Evolutionary conservation across 2,888 invertebrate genomes (phyloP), one percentile per base, ranked within the genome.

Genomic region (Acleris cristana): DNA sequence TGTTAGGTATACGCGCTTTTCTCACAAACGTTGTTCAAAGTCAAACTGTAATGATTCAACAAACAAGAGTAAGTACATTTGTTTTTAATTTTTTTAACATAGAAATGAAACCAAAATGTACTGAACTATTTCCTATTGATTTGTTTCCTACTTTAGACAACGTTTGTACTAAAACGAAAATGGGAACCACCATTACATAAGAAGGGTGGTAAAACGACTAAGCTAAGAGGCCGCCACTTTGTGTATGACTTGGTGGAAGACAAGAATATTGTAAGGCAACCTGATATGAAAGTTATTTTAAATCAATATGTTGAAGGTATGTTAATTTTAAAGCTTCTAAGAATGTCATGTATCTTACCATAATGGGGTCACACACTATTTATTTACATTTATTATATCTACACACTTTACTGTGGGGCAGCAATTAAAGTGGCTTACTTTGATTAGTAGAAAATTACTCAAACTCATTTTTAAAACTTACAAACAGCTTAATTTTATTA

Each of bases 241-340:
- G 91, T 96, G 51, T 98, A 97, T 83, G 96, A 97, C 65, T 77
- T 96, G 48, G 93, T 97, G 2, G 94, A 96, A 84, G 93, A 96
- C 79, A 95, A 95, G 30, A 87, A 89, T 72, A 30, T 84, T 0
- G 86, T 79, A 21, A 94, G 92, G 74, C 88, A 93, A 64, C 85
- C 94, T 30, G 90, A 94, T 59, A 79, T 97, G 8, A 94, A 95
- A 73, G 88, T 97, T 53, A 94, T 98, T 68, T 88, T 98, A 16
- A 95, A 94, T 52, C 86, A 95, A 23, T 95, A 94, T 85, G 95
- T 97, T 2, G 94, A 95, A 79, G 96, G 96, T 88, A 81, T 79
- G 74, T 67, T 26, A 18, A 49, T 10, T 34, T 34, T 34, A 10
- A 34, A 40, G 14, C 14, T 4, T 40, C 40, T 40, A 40, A 40